Evolutionary conservation across 2,888 invertebrate species (phyloP), one percentile per base, ranked within the genome.

Genomic region (Laspeyria flexula): DNA sequence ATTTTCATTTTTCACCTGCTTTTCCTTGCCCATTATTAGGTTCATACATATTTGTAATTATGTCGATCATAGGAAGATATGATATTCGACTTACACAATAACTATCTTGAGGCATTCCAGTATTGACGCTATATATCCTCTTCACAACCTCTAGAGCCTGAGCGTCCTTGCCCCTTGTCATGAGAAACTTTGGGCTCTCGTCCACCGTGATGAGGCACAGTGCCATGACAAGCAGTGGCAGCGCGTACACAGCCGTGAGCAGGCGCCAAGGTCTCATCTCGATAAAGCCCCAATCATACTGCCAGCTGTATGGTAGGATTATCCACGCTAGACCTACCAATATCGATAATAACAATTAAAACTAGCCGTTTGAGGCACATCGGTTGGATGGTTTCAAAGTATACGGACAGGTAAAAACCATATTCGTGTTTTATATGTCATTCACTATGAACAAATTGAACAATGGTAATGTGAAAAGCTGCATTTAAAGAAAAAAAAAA

Each of bases 111-210:
- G 72, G 50, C 21, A 70, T 29, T 0, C 88, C 84, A 3, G 73
- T 85, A 42, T 92, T 92, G 0, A 62, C 61, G 1, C 81, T 53
- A 54, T 85, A 90, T 1, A 92, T 79, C 15, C 71, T 79, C 43
- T 54, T 74, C 42, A 91, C 55, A 1, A 90, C 79, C 0, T 77
- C 76, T 52, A 96, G 69, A 0, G 96, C 95, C 50, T 93, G 90
- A 0, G 92, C 85, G 1, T 90, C 84, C 52, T 92, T 90, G 0
- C 95, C 94, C 65, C 93, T 94, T 0, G 95, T 92, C 52, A 96
- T 88, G 35, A 95, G 88, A 81, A 95, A 97, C 81, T 96, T 96
- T 0, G 97, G 97, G 73, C 96, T 97, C 82, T 97, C 97, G 0
- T 96, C 96, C 10, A 94, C 79, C 11, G 64, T 57, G 0, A 78